Conservation (phyloP, 2,888 invertebrate species). For the Eutolmus rufibarbis region DNA sequence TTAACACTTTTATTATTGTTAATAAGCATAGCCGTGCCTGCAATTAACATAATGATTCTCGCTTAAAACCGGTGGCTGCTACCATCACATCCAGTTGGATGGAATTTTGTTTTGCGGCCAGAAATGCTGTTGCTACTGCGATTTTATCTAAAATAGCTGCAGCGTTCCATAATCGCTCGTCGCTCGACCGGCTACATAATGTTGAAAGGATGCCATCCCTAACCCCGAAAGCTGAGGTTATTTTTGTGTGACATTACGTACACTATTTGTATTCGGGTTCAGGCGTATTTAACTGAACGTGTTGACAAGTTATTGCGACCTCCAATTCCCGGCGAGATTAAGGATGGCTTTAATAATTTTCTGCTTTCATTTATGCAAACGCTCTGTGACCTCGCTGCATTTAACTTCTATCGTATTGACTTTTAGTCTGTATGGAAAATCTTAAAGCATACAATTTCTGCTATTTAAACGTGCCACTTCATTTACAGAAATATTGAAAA, state of each 20-base stretch:
- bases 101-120: not conserved
- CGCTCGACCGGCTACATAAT: slow-evolving; percentile 6
- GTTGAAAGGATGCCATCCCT: not conserved
- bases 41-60: slow-evolving; percentile 31
- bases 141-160: slow-evolving; percentile 9
- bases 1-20: slow-evolving; percentile 15
- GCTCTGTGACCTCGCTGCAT: not conserved
- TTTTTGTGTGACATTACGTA: not conserved
- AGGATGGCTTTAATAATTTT: not conserved
- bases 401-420: not conserved
- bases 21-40: slow-evolving; percentile 17
- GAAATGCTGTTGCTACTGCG: not conserved
- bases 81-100: not conserved
- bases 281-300: not conserved
- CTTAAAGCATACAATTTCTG: not conserved
- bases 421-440: not conserved
- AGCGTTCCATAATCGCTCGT: not conserved
- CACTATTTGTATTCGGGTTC: not conserved
- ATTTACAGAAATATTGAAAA: not conserved
- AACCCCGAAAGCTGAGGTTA: not conserved
- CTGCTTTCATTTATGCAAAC: not conserved
- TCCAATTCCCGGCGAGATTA: not conserved
- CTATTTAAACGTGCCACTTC: not conserved
- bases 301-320: not conserved
- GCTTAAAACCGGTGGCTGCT: not conserved